Evolutionary conservation across 2,797 vertebrate species (phyloP).

Genomic region (Menidia menidia): DNA sequence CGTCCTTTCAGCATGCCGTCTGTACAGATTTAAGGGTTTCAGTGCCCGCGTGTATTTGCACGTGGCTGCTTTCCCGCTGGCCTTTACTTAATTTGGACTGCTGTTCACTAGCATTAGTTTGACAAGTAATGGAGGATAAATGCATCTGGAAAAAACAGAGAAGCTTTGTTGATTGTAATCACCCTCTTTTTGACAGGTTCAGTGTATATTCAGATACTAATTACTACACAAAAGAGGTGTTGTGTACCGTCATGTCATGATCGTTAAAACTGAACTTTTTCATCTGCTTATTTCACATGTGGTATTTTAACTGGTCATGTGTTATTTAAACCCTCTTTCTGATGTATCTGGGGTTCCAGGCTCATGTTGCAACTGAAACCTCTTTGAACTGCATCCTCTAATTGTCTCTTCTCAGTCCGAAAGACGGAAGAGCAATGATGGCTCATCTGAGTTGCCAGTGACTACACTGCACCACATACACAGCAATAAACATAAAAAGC

Average conservation of each 20-base stretch:
- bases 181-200: conserved; percentile 20
- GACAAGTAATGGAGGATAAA: conserved; percentile 27
- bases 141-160: conserved; percentile 8
- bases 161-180: conserved; percentile 17
- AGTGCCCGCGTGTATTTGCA: conserved; percentile 13
- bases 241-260: neutral
- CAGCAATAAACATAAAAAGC: conserved; percentile 26
- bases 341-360: neutral
- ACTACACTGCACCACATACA: conserved; percentile 8
- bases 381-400: conserved; percentile 6
- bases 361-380: neutral
- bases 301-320: neutral
- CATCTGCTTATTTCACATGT: neutral
- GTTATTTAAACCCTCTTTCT: neutral
- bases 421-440: neutral
- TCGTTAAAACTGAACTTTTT: neutral
- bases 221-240: conserved; percentile 12
- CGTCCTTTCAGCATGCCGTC: conserved; percentile 43
- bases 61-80: conserved; percentile 21
- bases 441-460: conserved; percentile 3
- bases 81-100: conserved; percentile 37
- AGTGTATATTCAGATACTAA: neutral
- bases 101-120: conserved; percentile 35
- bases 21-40: conserved; percentile 36
- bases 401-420: neutral